Conservation (phyloP, 2,888 invertebrate genomes). For the Pollenia labialis region DNA sequence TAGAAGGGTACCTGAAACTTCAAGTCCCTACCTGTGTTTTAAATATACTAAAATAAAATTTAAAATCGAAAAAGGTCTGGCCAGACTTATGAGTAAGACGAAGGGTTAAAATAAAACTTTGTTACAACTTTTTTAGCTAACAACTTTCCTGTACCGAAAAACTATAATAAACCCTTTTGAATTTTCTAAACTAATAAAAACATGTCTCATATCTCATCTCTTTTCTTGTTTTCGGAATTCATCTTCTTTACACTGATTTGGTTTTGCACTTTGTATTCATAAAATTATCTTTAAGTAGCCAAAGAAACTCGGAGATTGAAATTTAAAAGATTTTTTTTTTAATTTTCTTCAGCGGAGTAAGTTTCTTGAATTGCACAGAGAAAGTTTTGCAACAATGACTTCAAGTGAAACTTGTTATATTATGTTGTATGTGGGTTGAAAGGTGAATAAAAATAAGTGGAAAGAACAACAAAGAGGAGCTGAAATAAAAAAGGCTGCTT, state of each 20-base stretch:
- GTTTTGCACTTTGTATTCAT: slow-evolving; percentile 38
- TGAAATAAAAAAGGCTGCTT: background rate
- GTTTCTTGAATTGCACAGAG: slow-evolving; percentile 8
- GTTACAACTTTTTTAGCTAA: no score
- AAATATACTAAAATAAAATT: no score
- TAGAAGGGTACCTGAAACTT: no score
- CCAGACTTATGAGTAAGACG: no score
- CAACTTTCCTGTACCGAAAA: no score
- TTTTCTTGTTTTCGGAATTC: background rate
- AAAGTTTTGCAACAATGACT: slow-evolving; percentile 42
- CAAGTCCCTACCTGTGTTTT: no score
- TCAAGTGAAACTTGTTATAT: slow-evolving; percentile 20
- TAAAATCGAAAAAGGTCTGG: no score
- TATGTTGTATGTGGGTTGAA: background rate
- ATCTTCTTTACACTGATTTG: background rate
- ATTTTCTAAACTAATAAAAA: no score
- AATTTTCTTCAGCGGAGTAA: background rate
- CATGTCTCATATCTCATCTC: no score
- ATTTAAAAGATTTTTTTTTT: slow-evolving; percentile 45
- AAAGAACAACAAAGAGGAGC: background rate
- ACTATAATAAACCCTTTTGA: no score
- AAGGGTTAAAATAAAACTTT: no score
- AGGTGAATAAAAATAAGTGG: background rate
- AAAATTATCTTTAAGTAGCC: slow-evolving; percentile 54
- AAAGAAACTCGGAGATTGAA: slow-evolving; percentile 45